Percentiles rank a stretch among this genome's conserved stretches.
Conservation (phyloP, 2,888 invertebrate genomes). For the Cinara cedri region DNA sequence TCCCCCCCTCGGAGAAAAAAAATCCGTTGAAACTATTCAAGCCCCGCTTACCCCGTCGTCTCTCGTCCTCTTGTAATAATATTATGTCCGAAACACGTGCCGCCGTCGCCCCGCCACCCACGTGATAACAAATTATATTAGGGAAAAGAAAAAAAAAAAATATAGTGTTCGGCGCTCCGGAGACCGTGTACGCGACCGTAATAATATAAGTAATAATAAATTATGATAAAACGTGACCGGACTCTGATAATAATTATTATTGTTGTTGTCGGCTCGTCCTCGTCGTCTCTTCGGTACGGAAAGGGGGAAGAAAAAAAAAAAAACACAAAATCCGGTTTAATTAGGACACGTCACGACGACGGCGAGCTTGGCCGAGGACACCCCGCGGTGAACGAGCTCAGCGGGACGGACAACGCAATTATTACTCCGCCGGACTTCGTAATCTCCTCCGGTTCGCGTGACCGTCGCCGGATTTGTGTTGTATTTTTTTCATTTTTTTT, state of each 20-base stretch:
- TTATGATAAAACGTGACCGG: slow-evolving; percentile 50
- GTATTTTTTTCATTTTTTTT: too few species aligned
- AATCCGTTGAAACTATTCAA: too few species aligned
- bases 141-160: slow-evolving; percentile 10
- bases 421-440: not conserved
- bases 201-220: slow-evolving; percentile 30
- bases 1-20: too few species aligned
- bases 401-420: not conserved
- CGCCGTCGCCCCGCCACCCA: slow-evolving; percentile 26
- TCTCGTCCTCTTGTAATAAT: not conserved
- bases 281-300: not conserved
- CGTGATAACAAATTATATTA: not conserved
- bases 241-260: slow-evolving; percentile 44
- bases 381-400: slow-evolving; percentile 26
- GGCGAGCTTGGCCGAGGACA: slow-evolving; percentile 12
- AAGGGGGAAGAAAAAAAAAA: not conserved
- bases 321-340: slow-evolving; percentile 44
- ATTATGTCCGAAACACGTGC: slow-evolving; percentile 48
- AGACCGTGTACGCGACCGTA: not conserved
- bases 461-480: not conserved
- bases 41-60: too few species aligned
- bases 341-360: slow-evolving; percentile 50
- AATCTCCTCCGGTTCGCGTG: slow-evolving; percentile 1
- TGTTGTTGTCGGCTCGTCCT: slow-evolving; percentile 28
- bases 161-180: not conserved